phyloP scores from a whole-genome alignment of 2,797 vertebrate genomes.

The Myotis vivesi region DNA sequence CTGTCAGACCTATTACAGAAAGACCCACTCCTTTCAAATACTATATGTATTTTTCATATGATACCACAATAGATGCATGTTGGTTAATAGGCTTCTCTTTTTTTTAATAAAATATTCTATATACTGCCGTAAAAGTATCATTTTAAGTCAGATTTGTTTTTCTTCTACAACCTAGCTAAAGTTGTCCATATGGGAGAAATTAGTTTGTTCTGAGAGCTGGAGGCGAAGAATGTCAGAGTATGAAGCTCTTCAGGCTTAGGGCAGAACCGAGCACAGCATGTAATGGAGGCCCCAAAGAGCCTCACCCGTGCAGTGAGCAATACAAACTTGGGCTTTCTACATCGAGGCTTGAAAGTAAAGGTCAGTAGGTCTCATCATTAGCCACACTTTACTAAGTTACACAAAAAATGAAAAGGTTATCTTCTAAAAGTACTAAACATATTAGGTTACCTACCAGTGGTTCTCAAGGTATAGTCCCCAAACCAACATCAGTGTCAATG shows the following conservation, averaged over 20 bases:
- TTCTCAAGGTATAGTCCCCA: background rate
- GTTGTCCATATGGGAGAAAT: background rate
- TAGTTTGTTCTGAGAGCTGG: background rate
- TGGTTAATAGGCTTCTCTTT: background rate
- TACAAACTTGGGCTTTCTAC: background rate
- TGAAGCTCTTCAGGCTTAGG: background rate
- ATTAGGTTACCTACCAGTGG: background rate
- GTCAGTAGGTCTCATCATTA: background rate
- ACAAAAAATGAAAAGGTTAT: background rate
- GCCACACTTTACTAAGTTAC: background rate
- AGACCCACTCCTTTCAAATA: background rate
- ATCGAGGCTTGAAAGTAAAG: background rate
- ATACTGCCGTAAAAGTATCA: background rate
- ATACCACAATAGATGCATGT: background rate
- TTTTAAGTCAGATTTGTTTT: background rate
- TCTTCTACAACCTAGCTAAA: background rate
- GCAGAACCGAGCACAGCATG: background rate
- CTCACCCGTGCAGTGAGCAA: background rate
- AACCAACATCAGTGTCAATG: background rate
- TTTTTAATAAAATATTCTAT: background rate
- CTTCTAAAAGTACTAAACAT: background rate
- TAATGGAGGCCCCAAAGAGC: background rate
- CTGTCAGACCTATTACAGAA: background rate
- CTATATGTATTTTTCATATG: background rate
- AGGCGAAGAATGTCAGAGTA: background rate